Conservation (phyloP, 2,888 invertebrate genomes). For the Eupeodes luniger region DNA sequence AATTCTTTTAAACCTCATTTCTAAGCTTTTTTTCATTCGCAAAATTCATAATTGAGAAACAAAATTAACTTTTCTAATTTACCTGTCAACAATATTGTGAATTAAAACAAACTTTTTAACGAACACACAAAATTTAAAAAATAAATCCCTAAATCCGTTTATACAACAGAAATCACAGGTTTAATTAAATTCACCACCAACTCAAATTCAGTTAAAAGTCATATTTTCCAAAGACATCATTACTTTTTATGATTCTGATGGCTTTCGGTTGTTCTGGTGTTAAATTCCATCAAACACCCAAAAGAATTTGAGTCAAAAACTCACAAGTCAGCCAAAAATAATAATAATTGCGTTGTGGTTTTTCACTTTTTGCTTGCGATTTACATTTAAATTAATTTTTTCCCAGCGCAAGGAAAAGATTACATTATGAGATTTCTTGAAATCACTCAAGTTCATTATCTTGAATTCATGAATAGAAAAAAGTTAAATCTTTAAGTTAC, state of each 20-base stretch:
- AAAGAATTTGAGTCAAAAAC: background rate
- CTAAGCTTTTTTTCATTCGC: too few species aligned
- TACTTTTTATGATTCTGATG: background rate
- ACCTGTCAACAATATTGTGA: background rate
- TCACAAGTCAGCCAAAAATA: background rate
- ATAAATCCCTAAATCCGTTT: constrained; percentile 6
- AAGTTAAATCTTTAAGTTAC: background rate
- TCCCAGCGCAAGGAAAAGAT: background rate
- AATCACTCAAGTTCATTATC: background rate
- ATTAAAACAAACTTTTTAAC: background rate
- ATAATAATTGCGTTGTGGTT: background rate
- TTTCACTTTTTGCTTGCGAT: background rate
- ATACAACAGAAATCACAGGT: background rate
- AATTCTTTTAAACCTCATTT: too few species aligned
- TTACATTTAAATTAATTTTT: constrained; percentile 18
- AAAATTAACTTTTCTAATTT: too few species aligned
- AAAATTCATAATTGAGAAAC: too few species aligned
- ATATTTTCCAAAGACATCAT: background rate
- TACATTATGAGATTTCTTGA: background rate
- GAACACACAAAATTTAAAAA: background rate
- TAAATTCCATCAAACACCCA: background rate
- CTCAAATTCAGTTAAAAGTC: background rate
- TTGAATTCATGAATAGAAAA: background rate
- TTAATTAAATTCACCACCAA: background rate
- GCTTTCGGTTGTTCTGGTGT: too few species aligned